Conservation (phyloP, 2,797 vertebrate genomes). For the Phoxinus dragarum region DNA sequence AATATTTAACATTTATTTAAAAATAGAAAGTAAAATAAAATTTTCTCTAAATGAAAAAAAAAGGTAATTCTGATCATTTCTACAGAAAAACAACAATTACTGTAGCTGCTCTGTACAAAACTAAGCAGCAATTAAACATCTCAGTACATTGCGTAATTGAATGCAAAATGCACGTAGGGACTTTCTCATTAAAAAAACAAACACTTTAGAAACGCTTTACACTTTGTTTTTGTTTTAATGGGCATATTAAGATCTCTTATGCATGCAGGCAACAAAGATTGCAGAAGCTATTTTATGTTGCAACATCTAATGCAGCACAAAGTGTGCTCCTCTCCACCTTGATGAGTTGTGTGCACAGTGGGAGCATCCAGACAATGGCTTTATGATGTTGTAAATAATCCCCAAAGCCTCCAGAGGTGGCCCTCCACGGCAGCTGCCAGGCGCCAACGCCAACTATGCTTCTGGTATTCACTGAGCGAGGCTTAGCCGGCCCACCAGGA, state of each 20-base stretch:
- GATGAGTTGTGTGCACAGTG: slow-evolving; percentile 7
- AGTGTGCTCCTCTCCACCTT: neutral
- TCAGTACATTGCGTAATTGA: neutral
- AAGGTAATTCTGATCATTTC: too few relatives aligned
- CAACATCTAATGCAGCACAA: neutral
- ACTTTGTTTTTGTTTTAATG: neutral
- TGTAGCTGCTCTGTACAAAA: neutral
- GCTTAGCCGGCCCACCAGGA: slow-evolving; percentile 71
- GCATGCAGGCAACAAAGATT: neutral
- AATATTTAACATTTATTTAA: too few relatives aligned
- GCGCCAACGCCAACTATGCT: slow-evolving; percentile 56
- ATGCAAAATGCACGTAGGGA: neutral
- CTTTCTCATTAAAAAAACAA: neutral
- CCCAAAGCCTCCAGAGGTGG: slow-evolving; percentile 57
- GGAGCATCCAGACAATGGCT: slow-evolving; percentile 9
- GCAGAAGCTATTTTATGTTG: neutral
- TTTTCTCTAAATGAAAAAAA: too few relatives aligned
- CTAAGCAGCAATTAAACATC: neutral
- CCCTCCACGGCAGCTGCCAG: slow-evolving; percentile 68
- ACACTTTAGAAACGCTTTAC: neutral
- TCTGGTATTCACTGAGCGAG: slow-evolving; percentile 60
- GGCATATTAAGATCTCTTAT: neutral
- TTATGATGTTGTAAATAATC: slow-evolving; percentile 63
- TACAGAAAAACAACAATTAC: neutral
- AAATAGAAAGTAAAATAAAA: neutral